Base-by-base conservation (phyloP, 2,888 invertebrate species). In the Hirtodrosophila duncani region DNA sequence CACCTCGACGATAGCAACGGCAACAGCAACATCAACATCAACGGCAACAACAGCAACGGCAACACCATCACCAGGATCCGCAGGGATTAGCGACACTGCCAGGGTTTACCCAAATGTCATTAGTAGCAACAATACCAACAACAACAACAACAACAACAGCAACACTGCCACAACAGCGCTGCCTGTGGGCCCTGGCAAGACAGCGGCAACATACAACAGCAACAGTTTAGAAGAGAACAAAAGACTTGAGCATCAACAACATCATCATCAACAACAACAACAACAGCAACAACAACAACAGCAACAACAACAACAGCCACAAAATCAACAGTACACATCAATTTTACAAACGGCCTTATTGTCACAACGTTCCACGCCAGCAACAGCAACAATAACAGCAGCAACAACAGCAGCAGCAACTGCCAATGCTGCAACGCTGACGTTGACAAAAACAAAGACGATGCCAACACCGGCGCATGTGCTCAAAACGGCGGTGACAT, bases 311-410 rank as follows among this genome's bases (percentile, higher is more conserved):
- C 63, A 65, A 26, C 63, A 63, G 37, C 48, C 52, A 46, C 61
- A 44, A 34, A 60, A 51, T 43, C 52, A 56, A 48, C 77, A 81
- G 49, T 85, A 85, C 68, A 85, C 83, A 70, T 86, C 86, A 63
- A 86, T 86, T 67, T 64, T 86, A 62, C 86, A 86, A 68, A 74
- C 85, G 62, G 86, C 85, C 72, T 74, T 86, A 70, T 83, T 86
- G 82, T 83, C 86, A 56, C 85, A 86, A 67, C 84, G 83, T 69
- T 67, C 80, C 63, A 57, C 72, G 48, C 61, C 68, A 24, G 24
- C 72, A 27, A 48, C 67, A 41, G 14, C 72, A 43, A 37, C 64
- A 45, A 26, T 66, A 45, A 21, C 64, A 27, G 14, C 56, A 44
- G 8, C 62, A 36, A 11, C 66, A 37, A 9, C 68, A 56, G 33